Conservation (phyloP, 2,888 invertebrate species). For the Heliconius cydno region DNA sequence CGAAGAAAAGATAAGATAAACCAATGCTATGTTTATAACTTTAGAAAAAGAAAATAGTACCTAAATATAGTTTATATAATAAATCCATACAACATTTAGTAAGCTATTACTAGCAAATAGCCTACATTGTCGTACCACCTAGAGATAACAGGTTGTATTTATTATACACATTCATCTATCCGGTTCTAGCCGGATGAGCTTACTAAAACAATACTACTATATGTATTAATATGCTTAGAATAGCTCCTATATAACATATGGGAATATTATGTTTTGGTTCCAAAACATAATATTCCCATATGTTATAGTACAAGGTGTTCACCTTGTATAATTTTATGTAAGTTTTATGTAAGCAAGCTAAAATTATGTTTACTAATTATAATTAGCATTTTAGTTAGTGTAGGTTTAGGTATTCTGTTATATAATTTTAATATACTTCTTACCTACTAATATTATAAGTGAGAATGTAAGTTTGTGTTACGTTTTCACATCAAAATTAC, state of each 20-base stretch:
- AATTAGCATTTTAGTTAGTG: no score
- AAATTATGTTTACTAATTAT: no score
- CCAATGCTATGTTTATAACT: no score
- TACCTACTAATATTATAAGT: no score
- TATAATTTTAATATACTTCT: no score
- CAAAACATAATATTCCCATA: no score
- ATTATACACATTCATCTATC: conserved; percentile 35
- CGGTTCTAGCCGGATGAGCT: conserved; percentile 39
- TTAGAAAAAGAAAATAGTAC: background rate
- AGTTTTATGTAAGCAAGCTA: no score
- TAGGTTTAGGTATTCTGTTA: no score
- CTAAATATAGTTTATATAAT: background rate
- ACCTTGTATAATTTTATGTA: background rate
- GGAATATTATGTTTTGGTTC: background rate
- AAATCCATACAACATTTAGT: background rate
- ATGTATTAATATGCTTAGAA: conserved; percentile 23
- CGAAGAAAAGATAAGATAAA: background rate
- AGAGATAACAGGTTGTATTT: conserved; percentile 10
- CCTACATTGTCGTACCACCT: conserved; percentile 2
- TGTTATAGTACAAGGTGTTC: no score
- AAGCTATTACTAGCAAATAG: conserved; percentile 10
- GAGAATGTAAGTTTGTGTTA: no score
- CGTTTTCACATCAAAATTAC: no score
- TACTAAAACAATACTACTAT: conserved; percentile 39
- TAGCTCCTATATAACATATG: conserved; percentile 31